Evolutionary conservation across 1,140 invertebrate species (phyloP), one percentile per base, ranked within the genome.

Genomic region (Meloidogyne floridensis): DNA sequence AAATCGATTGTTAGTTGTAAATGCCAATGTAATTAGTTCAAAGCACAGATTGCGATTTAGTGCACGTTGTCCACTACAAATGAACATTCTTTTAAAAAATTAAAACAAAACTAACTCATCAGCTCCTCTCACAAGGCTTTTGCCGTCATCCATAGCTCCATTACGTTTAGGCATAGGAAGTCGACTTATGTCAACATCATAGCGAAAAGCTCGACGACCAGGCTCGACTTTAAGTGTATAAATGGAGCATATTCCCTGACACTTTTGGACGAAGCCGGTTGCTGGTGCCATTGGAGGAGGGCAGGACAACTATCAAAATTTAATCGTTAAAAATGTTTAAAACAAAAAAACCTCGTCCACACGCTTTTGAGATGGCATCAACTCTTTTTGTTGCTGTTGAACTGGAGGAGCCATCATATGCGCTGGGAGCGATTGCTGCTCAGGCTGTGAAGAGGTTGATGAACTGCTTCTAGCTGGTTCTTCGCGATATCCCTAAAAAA

Each of bases 341-440:
- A 65, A n/a, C n/a, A 13, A 65, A 65, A 65, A 65, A 65, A 65
- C 59, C 15, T 65, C 59, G 59, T n/a, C 59, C 15, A 15, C 3
- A n/a, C 59, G 15, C 6, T 4, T 11, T 59, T 59, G 56, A 59
- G 59, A 65, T 65, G 59, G 0, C 15, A 65, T 8, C 7, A n/a
- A n/a, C 7, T 65, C 59, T 7, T 5, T 95, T 94, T 1, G 95
- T 96, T 0, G 93, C 93, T 0, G 5, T 65, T 65, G 59, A 5
- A 65, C 5, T 1, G n/a, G n/a, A 5, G 15, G 59, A 6, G 59
- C 1, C 59, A 6, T n/a, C 59, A 65, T 18, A n/a, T 15, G 59
- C n/a, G 15, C 5, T 0, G 15, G 59, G 59, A 65, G n/a, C n/a
- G 59, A 6, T 6, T 8, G 4, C 3, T 65, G 59, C 7, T n/a